phyloP scores from a whole-genome alignment of 2,113 vertebrate genomes.

The Indri indri region DNA sequence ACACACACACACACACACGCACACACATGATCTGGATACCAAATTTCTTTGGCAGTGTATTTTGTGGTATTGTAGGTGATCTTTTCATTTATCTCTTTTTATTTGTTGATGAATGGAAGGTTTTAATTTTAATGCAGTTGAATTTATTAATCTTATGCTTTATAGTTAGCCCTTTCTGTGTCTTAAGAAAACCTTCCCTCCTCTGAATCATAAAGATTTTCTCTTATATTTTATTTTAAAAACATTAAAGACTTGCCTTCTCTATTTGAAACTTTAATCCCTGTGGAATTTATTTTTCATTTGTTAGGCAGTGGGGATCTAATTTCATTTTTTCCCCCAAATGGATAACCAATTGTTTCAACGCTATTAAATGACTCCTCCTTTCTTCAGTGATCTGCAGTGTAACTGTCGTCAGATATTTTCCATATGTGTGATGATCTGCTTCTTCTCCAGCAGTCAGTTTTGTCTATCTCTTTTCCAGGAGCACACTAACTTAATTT shows the following conservation, averaged over 20 bases:
- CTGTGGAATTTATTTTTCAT: not conserved
- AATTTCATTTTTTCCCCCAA: not conserved
- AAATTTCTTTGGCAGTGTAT: not conserved
- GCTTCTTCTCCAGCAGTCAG: not conserved
- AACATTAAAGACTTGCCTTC: not conserved
- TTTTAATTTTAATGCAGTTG: not conserved
- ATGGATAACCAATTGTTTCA: not conserved
- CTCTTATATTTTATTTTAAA: not conserved
- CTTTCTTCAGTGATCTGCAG: not conserved
- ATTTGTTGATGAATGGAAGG: not conserved
- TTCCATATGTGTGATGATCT: not conserved
- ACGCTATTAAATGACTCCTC: not conserved
- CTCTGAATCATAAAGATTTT: not conserved
- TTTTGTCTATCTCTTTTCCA: not conserved
- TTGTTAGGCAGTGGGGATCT: not conserved
- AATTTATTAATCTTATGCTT: not conserved
- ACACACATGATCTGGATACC: not conserved
- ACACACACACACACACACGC: not conserved
- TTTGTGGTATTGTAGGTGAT: not conserved
- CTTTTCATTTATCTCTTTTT: not conserved
- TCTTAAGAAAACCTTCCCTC: not conserved
- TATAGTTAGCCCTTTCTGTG: not conserved
- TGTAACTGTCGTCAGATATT: not conserved
- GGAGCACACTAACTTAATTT: not conserved
- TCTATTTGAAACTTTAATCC: conserved; percentile 1